Evolutionary conservation across 2,113 vertebrate species (phyloP), one percentile per base, ranked within the genome.

Genomic region (Brienomyrus longianalis): DNA sequence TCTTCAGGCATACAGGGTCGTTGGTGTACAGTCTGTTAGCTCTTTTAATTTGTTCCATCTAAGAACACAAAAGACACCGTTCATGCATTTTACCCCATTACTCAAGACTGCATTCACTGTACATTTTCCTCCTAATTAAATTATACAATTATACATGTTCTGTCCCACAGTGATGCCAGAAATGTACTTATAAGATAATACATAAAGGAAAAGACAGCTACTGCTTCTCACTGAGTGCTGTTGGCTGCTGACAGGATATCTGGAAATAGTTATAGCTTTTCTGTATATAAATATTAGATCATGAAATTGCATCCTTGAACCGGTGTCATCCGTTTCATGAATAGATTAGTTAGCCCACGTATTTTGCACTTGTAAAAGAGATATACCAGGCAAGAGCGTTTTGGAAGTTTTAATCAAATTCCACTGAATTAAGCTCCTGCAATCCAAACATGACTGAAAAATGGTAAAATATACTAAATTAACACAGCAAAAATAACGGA

Each of bases 41-140:
- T n/a, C 98, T 94, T 88, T 97, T 97, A 93, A 99, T 99, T 93
- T 98, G 96, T 92, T 99, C 98, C 94, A 96, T 98, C 98, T 99
- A 95, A 0, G 93, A 93, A 77, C 5, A 77, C 17, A 39, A n/a
- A 17, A n/a, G 43, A 23, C n/a, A 10, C 21, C n/a, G 5, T 80
- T 21, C 45, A 48, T 83, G 66, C 27, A 39, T 77, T 50, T 70
- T 23, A 59, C 0, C 21, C 54, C 5, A 11, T n/a, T 21, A 87
- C 21, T 39, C n/a, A 51, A 52, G 48, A 86, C 39, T 45, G 21
- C 35, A 83, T 47, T 83, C 39, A 9, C 17, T 23, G 80, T n/a
- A 83, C 21, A 11, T 48, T 83, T 10, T 21, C 17, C 21, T 83
- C 39, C 80, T 83, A 47, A 35, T 43, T 83, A 77, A 77, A 39